These are phyloP conservation scores for Helogale parvula DNA, from an alignment of 2,113 vertebrate species.

Conservation along the genomic window DNA sequence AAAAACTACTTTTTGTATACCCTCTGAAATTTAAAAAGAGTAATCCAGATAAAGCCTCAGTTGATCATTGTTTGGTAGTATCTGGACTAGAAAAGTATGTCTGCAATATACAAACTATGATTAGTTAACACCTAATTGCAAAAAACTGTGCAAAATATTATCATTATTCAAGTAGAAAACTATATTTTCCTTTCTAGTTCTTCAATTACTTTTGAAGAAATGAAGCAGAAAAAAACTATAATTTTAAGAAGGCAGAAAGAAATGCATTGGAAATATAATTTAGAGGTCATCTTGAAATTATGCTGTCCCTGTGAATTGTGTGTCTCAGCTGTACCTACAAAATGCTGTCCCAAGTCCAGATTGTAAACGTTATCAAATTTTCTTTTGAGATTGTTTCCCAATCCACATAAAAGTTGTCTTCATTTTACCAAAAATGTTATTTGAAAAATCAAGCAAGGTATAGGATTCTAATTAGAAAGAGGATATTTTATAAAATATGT, in stretches of 20 bases:
- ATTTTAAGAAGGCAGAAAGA: constrained; percentile 29
- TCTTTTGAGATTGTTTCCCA: background rate
- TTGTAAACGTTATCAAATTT: background rate
- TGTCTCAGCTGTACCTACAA: background rate
- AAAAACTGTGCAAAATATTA: background rate
- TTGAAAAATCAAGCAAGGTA: background rate
- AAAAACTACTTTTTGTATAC: background rate
- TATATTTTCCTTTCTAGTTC: background rate
- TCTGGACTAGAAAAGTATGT: background rate
- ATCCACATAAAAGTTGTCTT: background rate
- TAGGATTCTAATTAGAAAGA: background rate
- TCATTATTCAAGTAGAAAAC: background rate
- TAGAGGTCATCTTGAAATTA: background rate
- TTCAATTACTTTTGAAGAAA: background rate
- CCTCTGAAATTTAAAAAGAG: background rate
- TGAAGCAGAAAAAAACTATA: background rate
- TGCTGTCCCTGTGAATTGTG: background rate
- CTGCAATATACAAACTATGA: background rate
- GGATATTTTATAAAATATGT: background rate
- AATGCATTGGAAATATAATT: background rate
- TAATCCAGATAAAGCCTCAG: background rate
- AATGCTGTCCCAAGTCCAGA: background rate
- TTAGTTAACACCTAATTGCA: background rate
- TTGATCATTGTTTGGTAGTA: background rate
- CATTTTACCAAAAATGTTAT: background rate